These are phyloP conservation scores for Mamestra configurata DNA, from an alignment of 1,140 invertebrate genomes.

Conservation along the genomic window DNA sequence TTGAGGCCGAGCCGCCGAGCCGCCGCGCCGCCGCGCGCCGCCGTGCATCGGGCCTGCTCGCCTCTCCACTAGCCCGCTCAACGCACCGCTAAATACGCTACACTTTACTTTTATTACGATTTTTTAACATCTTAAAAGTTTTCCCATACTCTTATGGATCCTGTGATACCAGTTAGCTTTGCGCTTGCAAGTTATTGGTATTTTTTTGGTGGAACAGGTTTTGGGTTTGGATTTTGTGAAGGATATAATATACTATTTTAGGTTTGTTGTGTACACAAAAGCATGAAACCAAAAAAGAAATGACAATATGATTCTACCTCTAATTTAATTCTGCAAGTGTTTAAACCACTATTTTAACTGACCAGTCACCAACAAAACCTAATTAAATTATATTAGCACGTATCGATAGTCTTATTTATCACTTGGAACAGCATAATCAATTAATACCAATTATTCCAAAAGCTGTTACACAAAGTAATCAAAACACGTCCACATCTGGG, in stretches of 20 bases:
- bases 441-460: background rate
- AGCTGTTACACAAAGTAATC: background rate
- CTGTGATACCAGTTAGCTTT: slow-evolving; percentile 41
- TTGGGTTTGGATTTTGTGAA: background rate
- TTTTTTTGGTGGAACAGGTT: background rate
- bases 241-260: no score
- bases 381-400: no score
- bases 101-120: slow-evolving; percentile 55
- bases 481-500: background rate
- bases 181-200: background rate
- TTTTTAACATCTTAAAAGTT: slow-evolving; percentile 57
- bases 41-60: no score
- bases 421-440: no score
- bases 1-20: slow-evolving; percentile 58
- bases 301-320: no score
- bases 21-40: no score
- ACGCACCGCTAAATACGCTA: slow-evolving; percentile 58
- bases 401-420: no score
- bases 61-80: slow-evolving; percentile 50
- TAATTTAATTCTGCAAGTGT: no score
- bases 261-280: no score
- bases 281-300: no score
- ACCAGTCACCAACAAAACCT: no score
- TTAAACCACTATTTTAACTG: no score
- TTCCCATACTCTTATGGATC: background rate